A percentile compares a stretch with the other conserved stretches of the same genome.
These are phyloP conservation scores for Cydia pomonella DNA, from an alignment of 1,140 invertebrate genomes.

Conservation along the genomic window DNA sequence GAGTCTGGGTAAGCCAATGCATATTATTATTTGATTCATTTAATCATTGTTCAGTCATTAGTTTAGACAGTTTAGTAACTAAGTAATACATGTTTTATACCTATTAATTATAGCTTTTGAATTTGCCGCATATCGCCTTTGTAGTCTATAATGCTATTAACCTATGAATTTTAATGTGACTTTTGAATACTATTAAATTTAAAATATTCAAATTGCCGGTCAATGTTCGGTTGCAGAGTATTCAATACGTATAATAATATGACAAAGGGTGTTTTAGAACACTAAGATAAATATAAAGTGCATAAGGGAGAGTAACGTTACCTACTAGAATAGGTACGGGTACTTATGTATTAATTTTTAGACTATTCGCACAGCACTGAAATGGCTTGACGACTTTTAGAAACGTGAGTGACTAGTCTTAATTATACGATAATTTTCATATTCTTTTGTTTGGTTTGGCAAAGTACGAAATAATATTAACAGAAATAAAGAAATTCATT, in stretches of 20 bases:
- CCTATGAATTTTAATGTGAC: not conserved
- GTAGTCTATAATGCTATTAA: not conserved
- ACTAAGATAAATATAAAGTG: too few species aligned
- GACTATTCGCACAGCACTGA: too few species aligned
- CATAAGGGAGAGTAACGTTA: too few species aligned
- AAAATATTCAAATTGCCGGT: not conserved
- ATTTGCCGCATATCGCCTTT: not conserved
- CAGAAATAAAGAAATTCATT: too few species aligned
- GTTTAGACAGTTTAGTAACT: not conserved
- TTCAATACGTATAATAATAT: not conserved
- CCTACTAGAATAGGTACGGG: too few species aligned
- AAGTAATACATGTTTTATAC: not conserved
- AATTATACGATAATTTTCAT: too few species aligned
- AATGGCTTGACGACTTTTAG: too few species aligned
- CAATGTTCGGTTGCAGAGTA: not conserved
- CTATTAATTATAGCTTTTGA: not conserved
- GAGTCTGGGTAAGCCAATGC: conserved; percentile 30
- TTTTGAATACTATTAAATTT: conserved; percentile 3
- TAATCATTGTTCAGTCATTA: conserved; percentile 16
- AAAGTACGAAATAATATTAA: too few species aligned
- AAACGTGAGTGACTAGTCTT: too few species aligned
- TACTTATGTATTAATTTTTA: too few species aligned
- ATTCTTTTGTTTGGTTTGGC: too few species aligned
- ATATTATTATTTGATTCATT: conserved; percentile 29
- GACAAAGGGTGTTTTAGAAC: too few species aligned